These are phyloP conservation scores for Trachops cirrhosus DNA, from an alignment of 2,797 vertebrate species.

Conservation along the genomic window DNA sequence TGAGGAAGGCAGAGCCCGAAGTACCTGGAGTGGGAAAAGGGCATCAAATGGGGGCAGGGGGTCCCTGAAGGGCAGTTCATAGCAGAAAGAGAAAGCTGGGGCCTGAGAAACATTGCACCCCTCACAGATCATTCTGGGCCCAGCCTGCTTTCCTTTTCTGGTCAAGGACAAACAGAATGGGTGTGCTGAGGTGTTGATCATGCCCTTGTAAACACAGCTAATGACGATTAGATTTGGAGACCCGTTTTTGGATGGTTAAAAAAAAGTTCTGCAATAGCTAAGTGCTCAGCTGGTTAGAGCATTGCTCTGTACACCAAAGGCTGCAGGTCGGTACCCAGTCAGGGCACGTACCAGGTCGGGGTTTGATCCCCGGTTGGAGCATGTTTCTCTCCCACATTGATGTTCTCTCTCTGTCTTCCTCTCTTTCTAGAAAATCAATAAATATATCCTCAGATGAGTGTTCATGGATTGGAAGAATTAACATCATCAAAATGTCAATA, in stretches of 20 bases:
- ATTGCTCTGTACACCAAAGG: background rate
- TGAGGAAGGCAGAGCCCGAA: background rate
- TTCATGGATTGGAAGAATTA: too few relatives aligned
- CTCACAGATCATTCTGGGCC: background rate
- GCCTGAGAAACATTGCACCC: background rate
- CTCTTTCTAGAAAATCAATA: background rate
- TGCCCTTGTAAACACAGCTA: background rate
- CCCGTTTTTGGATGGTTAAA: background rate
- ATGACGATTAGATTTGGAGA: background rate
- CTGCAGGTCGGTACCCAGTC: background rate
- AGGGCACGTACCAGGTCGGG: background rate
- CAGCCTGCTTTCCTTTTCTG: background rate
- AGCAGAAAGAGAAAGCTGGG: background rate
- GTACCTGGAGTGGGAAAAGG: background rate
- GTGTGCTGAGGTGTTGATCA: background rate
- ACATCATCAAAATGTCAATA: too few relatives aligned
- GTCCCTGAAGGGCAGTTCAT: background rate
- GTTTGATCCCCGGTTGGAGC: too few relatives aligned
- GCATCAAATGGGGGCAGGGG: background rate
- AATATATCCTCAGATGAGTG: too few relatives aligned
- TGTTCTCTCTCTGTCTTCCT: background rate
- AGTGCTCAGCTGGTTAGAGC: background rate
- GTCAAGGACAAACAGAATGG: constrained; percentile 4
- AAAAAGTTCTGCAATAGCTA: background rate
- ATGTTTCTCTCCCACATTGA: background rate